Percentiles rank a stretch among this genome's conserved stretches.
Evolutionary conservation across 2,113 vertebrate genomes (phyloP).

Genomic region (Phalacrocorax aristotelis): DNA sequence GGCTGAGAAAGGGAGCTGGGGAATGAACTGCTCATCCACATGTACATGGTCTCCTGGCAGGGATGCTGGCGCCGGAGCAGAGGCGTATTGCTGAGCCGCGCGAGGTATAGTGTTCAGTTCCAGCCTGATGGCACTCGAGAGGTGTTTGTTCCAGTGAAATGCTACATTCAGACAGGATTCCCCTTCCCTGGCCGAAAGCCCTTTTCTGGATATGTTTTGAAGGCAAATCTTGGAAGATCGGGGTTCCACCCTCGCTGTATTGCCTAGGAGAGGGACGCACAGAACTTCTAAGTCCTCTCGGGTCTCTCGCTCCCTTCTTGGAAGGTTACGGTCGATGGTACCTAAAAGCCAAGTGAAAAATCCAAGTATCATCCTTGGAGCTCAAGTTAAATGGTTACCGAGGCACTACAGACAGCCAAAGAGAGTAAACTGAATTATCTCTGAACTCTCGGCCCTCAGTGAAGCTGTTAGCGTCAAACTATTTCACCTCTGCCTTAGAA

Average conservation of each 20-base stretch:
- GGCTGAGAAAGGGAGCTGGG: neutral
- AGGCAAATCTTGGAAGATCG: slow-evolving; percentile 71
- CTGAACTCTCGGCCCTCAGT: neutral
- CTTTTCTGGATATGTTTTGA: slow-evolving; percentile 52
- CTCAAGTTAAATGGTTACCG: neutral
- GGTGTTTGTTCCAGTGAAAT: slow-evolving; percentile 69
- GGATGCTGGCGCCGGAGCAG: neutral
- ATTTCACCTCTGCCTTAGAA: neutral
- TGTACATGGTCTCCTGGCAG: neutral
- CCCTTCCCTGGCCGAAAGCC: slow-evolving; percentile 59
- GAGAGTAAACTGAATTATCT: neutral
- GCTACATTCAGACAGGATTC: slow-evolving; percentile 82
- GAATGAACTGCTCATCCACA: neutral
- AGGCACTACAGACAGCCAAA: neutral
- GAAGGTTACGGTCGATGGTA: slow-evolving; percentile 92
- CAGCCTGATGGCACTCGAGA: slow-evolving; percentile 44
- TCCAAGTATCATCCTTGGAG: neutral
- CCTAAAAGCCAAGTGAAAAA: slow-evolving; percentile 70
- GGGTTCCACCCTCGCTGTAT: neutral
- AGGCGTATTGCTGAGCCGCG: neutral
- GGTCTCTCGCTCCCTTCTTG: slow-evolving; percentile 43
- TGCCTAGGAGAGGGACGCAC: slow-evolving; percentile 8
- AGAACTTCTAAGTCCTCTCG: neutral
- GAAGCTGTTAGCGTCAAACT: neutral
- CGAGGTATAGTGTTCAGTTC: slow-evolving; percentile 46